Conservation (phyloP, 1,140 invertebrate genomes). For the Ceratina japonica region DNA sequence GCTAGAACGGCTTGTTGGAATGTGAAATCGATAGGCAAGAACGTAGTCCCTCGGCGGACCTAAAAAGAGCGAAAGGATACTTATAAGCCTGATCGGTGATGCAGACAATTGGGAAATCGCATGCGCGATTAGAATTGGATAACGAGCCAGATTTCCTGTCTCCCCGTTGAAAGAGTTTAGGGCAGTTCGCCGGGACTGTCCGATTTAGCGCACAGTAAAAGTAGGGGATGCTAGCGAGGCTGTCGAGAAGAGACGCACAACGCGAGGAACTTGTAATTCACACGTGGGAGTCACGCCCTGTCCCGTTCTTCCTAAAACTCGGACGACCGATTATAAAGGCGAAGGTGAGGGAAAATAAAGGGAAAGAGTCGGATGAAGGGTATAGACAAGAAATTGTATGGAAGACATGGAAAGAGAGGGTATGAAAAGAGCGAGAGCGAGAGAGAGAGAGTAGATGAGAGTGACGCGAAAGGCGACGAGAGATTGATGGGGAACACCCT, state of each 20-base stretch:
- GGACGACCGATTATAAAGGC: no score
- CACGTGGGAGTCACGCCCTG: conserved; percentile 8
- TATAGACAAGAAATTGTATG: neutral
- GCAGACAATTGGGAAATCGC: no score
- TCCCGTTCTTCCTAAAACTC: conserved; percentile 14
- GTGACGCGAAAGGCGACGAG: conserved; percentile 12
- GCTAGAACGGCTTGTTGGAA: neutral
- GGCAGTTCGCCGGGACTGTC: conserved; percentile 8
- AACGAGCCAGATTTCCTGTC: neutral
- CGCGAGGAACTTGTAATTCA: neutral
- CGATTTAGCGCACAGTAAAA: conserved; percentile 30
- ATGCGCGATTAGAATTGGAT: neutral
- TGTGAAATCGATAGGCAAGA: neutral
- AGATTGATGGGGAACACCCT: conserved; percentile 62
- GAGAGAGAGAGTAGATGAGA: conserved; percentile 11
- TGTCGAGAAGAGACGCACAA: conserved; percentile 17
- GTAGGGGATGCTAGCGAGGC: neutral
- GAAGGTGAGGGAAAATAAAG: conserved; percentile 3
- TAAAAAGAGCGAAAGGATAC: neutral
- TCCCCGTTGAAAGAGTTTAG: neutral
- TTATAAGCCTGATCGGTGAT: no score
- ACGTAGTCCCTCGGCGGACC: conserved; percentile 52
- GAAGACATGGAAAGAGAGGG: conserved; percentile 12
- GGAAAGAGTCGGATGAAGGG: neutral
- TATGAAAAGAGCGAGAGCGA: conserved; percentile 1